phyloP scores from a whole-genome alignment of 2,888 invertebrate species.

The Campoplex nolae region DNA sequence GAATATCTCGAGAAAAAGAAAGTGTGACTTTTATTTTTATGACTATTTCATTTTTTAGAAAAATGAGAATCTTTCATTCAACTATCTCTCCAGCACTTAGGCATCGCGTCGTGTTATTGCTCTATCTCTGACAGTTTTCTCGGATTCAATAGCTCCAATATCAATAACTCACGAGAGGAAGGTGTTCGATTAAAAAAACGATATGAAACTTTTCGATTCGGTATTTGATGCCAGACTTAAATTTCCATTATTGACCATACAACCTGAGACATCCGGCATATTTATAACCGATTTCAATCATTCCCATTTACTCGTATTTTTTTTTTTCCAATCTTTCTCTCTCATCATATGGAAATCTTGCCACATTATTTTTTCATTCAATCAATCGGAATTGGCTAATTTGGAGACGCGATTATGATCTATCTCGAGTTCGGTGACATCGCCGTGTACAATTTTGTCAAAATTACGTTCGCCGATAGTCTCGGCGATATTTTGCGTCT shows the following conservation, averaged over 20 bases:
- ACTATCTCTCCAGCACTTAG: too few relatives aligned
- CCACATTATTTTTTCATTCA: constrained; percentile 73
- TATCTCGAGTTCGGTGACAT: constrained; percentile 79
- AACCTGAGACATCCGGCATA: constrained; percentile 6
- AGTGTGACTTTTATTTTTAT: too few relatives aligned
- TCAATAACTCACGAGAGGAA: background rate
- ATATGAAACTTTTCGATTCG: background rate
- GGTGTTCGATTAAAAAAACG: background rate
- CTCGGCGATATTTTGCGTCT: constrained; percentile 16
- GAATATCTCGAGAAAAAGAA: too few relatives aligned
- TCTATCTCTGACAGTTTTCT: background rate
- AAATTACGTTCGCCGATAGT: constrained; percentile 72
- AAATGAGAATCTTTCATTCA: too few relatives aligned
- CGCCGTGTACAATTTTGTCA: constrained; percentile 76
- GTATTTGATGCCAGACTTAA: background rate
- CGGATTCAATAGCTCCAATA: background rate
- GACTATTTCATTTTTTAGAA: too few relatives aligned
- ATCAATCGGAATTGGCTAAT: constrained; percentile 75
- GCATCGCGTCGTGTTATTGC: too few relatives aligned
- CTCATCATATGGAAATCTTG: background rate
- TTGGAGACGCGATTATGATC: constrained; percentile 75
- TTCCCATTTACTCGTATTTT: background rate
- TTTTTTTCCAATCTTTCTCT: constrained; percentile 70
- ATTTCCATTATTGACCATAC: background rate
- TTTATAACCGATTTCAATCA: constrained; percentile 12